Base-by-base conservation (phyloP, 2,888 invertebrate genomes). In the Idaea dimidiata region DNA sequence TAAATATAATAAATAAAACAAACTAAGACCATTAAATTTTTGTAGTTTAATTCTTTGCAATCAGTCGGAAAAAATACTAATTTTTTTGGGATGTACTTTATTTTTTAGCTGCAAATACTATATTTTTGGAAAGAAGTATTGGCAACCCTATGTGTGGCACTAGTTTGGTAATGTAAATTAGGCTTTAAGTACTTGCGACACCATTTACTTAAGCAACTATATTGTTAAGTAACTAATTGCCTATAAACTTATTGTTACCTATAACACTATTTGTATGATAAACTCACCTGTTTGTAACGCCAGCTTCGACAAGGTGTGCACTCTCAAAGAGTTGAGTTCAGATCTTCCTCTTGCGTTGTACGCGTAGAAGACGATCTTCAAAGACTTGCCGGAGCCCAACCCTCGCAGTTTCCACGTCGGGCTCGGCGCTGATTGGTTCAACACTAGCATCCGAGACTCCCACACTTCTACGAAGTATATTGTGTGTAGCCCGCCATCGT, bases 291-390 rank as follows among this genome's bases (percentile, higher is more conserved):
- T 91, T 67, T 89, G 89, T 58, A 91, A 79, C 10, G 90, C 90
- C 53, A 89, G 69, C 66, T 86, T 77, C 16, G 90, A 84, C 54
- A 89, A 69, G 14, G 91, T 91, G 54, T 87, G 87, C 4, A 91
- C 81, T 67, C 85, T 84, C 43, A 92, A 69, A 0, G 80, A 77
- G 0, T 96, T 94, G 0, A 94, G 86, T 66, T 97, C 97, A 70
- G 97, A 97, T 72, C 95, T 93, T 16, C 98, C 98, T 77, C 97
- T 96, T 6, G 95, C 94, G 84, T 98, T 98, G 65, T 95, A 95
- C 0, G 97, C 96, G 84, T 96, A 97, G 67, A 98, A 94, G 61
- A 95, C 92, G 83, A 98, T 95, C 75, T 95, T 95, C 70, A 98
- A 93, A 16, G 95, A 93, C 75, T 95, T 95, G 6, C 96, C 97